Evolutionary conservation across 2,797 vertebrate genomes (phyloP).

Genomic region (Stomatorhinus walkeri): DNA sequence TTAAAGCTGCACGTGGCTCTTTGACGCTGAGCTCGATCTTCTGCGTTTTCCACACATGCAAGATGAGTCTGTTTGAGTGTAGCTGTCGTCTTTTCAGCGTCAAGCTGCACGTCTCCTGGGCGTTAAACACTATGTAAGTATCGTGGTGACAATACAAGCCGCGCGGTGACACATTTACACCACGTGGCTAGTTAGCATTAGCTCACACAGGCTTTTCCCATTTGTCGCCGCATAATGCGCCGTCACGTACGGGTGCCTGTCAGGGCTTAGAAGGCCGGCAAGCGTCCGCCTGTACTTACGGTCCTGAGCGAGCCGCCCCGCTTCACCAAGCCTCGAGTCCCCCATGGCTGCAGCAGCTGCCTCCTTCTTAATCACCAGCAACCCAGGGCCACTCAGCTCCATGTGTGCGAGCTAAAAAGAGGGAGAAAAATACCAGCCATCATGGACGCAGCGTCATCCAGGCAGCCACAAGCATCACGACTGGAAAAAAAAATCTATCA

Average conservation of each 20-base stretch:
- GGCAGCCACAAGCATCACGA: not conserved
- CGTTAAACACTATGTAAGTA: not conserved
- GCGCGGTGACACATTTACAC: not conserved
- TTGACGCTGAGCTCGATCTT: not conserved
- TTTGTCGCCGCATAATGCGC: not conserved
- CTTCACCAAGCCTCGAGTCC: not conserved
- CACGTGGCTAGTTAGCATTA: not conserved
- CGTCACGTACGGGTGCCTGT: not conserved
- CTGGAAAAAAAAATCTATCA: not conserved
- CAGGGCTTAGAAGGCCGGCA: not conserved
- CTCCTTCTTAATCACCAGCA: not conserved
- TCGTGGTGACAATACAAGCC: not conserved
- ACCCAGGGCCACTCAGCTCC: not conserved
- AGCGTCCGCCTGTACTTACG: not conserved
- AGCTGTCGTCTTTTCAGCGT: not conserved
- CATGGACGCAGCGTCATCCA: not conserved
- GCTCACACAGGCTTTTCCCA: not conserved
- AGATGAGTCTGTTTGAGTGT: not conserved
- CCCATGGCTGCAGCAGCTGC: not conserved
- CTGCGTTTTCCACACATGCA: not conserved
- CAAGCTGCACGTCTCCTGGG: slow-evolving; percentile 4
- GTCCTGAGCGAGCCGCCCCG: not conserved
- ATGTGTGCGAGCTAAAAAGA: not conserved
- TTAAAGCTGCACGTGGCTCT: not conserved
- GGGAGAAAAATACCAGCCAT: not conserved